These are phyloP conservation scores for Unio delphinus DNA, from an alignment of 2,888 invertebrate species.

Conservation along the genomic window DNA sequence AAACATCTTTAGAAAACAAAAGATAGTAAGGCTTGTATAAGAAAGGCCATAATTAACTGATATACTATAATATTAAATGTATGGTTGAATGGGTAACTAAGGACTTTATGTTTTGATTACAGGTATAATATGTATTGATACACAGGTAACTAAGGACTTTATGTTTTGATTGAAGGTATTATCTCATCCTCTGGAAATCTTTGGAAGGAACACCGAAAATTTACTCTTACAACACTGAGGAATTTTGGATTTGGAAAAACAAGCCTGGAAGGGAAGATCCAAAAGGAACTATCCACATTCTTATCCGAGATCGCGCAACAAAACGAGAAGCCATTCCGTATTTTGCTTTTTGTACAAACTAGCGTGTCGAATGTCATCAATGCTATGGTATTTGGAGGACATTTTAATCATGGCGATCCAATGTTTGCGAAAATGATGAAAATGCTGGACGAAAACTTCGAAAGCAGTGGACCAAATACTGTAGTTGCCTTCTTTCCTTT, in stretches of 20 bases:
- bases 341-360: constrained; percentile 1
- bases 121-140: too few relatives aligned
- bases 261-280: background rate
- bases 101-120: too few relatives aligned
- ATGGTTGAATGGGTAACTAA: too few relatives aligned
- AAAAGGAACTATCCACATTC: too few relatives aligned
- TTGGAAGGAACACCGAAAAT: background rate
- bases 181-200: too few relatives aligned
- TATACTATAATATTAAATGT: too few relatives aligned
- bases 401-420: constrained; percentile 18
- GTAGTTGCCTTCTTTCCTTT: constrained; percentile 9
- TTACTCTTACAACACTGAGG: background rate
- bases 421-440: constrained; percentile 6
- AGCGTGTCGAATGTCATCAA: constrained; percentile 19
- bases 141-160: too few relatives aligned
- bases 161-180: too few relatives aligned
- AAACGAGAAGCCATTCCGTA: constrained; percentile 8
- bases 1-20: too few relatives aligned
- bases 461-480: background rate
- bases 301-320: background rate
- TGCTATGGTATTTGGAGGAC: constrained; percentile 13
- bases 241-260: constrained; percentile 5
- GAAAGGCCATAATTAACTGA: too few relatives aligned
- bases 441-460: constrained; percentile 8
- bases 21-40: too few relatives aligned